Evolutionary conservation across 1,140 invertebrate species (phyloP).

Genomic region (Rhyzopertha dominica): DNA sequence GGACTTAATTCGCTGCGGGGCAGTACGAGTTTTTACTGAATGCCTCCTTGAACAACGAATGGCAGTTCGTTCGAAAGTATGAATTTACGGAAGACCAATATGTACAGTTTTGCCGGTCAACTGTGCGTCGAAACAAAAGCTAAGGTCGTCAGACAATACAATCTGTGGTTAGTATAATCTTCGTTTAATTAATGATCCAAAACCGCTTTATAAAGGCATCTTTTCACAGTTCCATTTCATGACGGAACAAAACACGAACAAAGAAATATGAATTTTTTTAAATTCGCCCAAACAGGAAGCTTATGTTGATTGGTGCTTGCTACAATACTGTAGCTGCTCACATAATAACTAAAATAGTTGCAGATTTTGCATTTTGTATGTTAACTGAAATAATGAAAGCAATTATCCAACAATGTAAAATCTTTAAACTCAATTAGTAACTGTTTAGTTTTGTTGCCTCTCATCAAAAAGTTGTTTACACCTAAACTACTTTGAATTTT

Average conservation of each 20-base stretch:
- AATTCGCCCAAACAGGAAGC: not conserved
- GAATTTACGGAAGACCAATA: too few species aligned
- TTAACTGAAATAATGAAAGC: not conserved
- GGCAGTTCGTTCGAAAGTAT: too few species aligned
- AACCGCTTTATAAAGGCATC: not conserved
- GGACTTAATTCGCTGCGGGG: too few species aligned
- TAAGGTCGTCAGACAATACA: conserved; percentile 5
- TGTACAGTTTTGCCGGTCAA: too few species aligned
- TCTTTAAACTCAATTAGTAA: not conserved
- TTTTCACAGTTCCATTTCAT: not conserved
- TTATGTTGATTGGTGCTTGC: not conserved
- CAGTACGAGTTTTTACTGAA: too few species aligned
- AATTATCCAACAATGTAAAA: not conserved
- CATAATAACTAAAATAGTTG: not conserved
- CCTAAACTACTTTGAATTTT: too few species aligned
- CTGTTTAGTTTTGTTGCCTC: conserved; percentile 12
- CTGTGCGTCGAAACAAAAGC: conserved; percentile 3
- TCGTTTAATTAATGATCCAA: conserved; percentile 1
- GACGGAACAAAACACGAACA: not conserved
- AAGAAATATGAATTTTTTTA: not conserved
- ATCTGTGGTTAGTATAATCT: conserved; percentile 2
- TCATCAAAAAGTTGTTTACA: too few species aligned
- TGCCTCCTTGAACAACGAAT: too few species aligned
- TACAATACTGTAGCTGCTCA: not conserved
- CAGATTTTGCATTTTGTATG: not conserved